Percentiles rank a stretch among this genome's conserved stretches.
Evolutionary conservation across 2,888 invertebrate genomes (phyloP).

Genomic region (Eupithecia dodoneata): DNA sequence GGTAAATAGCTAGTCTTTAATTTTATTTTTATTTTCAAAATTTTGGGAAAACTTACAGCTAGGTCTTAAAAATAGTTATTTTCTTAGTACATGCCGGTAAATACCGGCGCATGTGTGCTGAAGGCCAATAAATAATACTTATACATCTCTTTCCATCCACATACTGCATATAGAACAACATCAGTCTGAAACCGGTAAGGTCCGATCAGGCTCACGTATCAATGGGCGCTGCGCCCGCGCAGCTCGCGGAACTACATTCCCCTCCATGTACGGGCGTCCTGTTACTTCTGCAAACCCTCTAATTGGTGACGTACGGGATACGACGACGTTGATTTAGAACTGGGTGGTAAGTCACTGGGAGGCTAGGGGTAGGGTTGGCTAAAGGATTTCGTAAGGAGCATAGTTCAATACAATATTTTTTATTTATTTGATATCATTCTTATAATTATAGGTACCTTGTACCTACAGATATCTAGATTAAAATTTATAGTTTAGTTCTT

Average conservation of each 20-base stretch:
- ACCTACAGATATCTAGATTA: no score
- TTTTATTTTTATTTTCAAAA: no score
- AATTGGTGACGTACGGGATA: constrained; percentile 60
- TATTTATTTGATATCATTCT: no score
- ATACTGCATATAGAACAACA: constrained; percentile 11
- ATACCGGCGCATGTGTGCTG: no score
- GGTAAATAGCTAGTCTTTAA: no score
- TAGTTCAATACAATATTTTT: neutral
- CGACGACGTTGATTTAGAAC: constrained; percentile 44
- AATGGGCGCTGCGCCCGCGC: constrained; percentile 32
- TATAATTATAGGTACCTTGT: no score
- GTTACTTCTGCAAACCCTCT: constrained; percentile 73
- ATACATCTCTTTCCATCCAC: neutral
- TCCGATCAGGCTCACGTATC: constrained; percentile 35
- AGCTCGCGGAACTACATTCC: constrained; percentile 63
- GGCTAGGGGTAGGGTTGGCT: neutral
- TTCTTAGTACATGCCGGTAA: no score
- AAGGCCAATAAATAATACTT: no score
- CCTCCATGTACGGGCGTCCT: constrained; percentile 73
- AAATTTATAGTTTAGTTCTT: neutral
- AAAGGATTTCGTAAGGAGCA: neutral
- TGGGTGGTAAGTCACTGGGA: neutral
- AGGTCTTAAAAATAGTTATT: no score
- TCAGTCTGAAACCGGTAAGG: constrained; percentile 46
- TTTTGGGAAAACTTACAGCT: no score